phyloP scores from a whole-genome alignment of 2,797 vertebrate species.

The Enteromius argenteus region DNA sequence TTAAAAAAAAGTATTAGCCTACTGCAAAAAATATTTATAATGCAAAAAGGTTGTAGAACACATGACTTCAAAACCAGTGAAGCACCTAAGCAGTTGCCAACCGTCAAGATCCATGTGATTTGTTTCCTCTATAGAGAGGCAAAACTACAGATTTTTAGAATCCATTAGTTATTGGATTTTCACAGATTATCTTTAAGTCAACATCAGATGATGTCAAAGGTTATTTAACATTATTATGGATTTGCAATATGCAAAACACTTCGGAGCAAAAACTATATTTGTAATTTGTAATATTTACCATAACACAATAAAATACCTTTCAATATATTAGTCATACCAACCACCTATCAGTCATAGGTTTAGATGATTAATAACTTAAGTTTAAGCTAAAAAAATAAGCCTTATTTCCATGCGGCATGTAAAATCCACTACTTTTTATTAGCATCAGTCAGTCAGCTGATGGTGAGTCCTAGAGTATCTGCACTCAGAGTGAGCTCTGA shows the following conservation, averaged over 20 bases:
- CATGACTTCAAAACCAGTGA: neutral
- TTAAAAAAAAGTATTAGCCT: slow-evolving; percentile 19
- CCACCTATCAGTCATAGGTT: neutral
- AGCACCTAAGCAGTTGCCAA: neutral
- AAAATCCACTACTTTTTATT: slow-evolving; percentile 9
- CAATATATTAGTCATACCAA: neutral
- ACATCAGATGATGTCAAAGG: neutral
- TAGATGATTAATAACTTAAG: no score
- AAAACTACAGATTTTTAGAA: neutral
- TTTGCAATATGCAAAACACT: neutral
- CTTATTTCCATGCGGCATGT: neutral
- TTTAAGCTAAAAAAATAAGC: neutral
- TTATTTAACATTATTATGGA: neutral
- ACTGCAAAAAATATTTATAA: slow-evolving; percentile 38
- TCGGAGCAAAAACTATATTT: neutral
- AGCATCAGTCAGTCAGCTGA: slow-evolving; percentile 21
- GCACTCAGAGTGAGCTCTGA: slow-evolving; percentile 25
- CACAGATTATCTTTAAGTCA: neutral
- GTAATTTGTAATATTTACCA: neutral
- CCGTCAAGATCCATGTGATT: neutral
- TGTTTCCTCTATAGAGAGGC: neutral
- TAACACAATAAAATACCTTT: neutral
- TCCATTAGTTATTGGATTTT: neutral
- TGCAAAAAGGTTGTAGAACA: neutral
- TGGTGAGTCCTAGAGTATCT: slow-evolving; percentile 12